Base-by-base conservation (phyloP, 2,113 vertebrate species). In the Pituophis catenifer region DNA sequence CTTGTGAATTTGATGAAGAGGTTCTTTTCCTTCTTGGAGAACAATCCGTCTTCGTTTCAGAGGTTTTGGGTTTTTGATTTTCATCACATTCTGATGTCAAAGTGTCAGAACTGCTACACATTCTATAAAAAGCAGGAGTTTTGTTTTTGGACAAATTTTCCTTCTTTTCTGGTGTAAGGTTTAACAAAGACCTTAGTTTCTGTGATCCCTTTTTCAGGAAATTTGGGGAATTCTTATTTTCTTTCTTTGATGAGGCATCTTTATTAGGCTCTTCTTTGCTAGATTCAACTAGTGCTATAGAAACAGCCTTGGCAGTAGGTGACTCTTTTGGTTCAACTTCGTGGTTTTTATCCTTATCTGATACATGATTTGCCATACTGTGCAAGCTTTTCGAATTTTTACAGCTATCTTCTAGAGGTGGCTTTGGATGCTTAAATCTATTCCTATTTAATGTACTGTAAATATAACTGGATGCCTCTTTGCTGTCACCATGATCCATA, bases 111-210 rank as follows among this genome's bases (percentile, higher is more conserved):
- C 99, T 99, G 91, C 97, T 97, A 33, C 95, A 97, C 94, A 98
- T 98, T 91, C 96, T 98, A 33, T 98, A 96, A 95, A 98, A 99
- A 15, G 96, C 95, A 12, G 98, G 96, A 19, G 97, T 97, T 94
- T 97, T 98, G 89, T 94, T 98, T 97, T 97, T 98, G 1, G 97
- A 94, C n/a, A 98, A 97, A 91, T 86, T 97, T 59, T 98, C 98
- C 92, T 98, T 98, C 96, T 98, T 99, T 57, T 99, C 98, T 86
- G 98, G 97, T 33, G 97, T 97, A 89, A 99, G 98, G 94, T 98
- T 99, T 89, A 99, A 97, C 54, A 99, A 96, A 0, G 99, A 99
- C 57, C 98, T 98, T 23, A 99, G 95, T 96, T 99, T 99, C 91
- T 98, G 98, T 57, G 98, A 97, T 89, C 98, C 98, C 52, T 97